These are phyloP conservation scores for Campopleginae sp. DNA, from an alignment of 2,888 invertebrate genomes.

Conservation along the genomic window DNA sequence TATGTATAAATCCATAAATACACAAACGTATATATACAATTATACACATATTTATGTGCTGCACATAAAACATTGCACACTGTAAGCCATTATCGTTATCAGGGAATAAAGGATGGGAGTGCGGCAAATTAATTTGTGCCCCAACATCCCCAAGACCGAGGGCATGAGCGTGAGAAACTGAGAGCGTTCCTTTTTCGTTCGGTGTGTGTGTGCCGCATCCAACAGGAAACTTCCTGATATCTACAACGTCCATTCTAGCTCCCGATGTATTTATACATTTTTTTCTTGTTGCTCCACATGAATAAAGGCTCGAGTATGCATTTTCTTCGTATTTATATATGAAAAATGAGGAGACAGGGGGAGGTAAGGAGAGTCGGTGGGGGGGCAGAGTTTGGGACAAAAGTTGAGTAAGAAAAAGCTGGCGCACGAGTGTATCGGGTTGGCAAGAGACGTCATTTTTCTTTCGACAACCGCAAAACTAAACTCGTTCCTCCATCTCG, in stretches of 20 bases:
- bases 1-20: not conserved
- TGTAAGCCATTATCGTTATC: conserved; percentile 54
- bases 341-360: not conserved
- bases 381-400: conserved; percentile 21
- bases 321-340: not conserved
- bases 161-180: conserved; percentile 36
- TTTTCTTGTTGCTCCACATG: not conserved
- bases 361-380: not conserved
- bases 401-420: conserved; percentile 42
- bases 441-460: conserved; percentile 72
- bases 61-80: conserved; percentile 28
- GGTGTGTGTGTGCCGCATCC: not conserved
- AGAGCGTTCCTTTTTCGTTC: not conserved
- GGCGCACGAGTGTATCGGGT: conserved; percentile 2
- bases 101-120: conserved; percentile 40
- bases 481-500: conserved; percentile 79
- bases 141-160: conserved; percentile 11
- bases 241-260: conserved; percentile 18
- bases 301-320: conserved; percentile 7
- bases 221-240: conserved; percentile 29
- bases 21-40: conserved; percentile 13
- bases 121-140: conserved; percentile 50
- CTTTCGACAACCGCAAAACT: conserved; percentile 73
- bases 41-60: conserved; percentile 18
- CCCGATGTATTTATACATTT: not conserved